Evolutionary conservation across 2,113 vertebrate species (phyloP), one percentile per base, ranked within the genome.

Genomic region (Eurypyga helias): DNA sequence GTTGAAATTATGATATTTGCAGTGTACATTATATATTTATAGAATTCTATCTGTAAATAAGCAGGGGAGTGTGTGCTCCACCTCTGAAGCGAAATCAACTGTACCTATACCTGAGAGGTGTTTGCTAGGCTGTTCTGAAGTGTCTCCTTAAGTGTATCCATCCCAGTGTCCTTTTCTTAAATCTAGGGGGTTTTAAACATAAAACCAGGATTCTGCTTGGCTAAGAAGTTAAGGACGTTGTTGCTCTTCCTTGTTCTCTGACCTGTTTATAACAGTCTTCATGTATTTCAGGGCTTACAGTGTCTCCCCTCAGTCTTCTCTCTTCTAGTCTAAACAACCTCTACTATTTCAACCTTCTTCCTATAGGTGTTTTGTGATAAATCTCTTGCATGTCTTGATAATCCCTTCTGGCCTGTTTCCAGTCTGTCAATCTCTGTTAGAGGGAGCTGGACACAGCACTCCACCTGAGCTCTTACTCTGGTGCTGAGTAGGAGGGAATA

Each of bases 11-110:
- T 6, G 14, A 4, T 16, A 5, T 54, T 95, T 58, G 24, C 13
- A 62, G 20, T 6, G 6, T 41, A 13, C 4, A 0, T 41, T 46
- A 1, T 14, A 0, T 36, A 20, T 49, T 33, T 87, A 19, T 33
- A 45, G 52, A 24, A 48, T 9, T 79, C 13, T 19, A 2, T 46
- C 65, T 65, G 11, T 76, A 33, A 66, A 38, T 65, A 75, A 25
- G 16, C 13, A 13, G 46, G 2, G 7, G 19, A 70, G 17, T 70
- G 33, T 79, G 45, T 43, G 20, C 57, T 91, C 66, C 43, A 48
- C 7, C 54, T 83, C 36, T 45, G 57, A 75, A 87, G 62, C 43
- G 71, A n/a, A 66, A 87, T 18, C 43, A 49, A 0, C 48, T 26
- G 13, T 49, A 14, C 21, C 36, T 80, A 0, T n/a, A 43, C 16